A percentile compares a stretch with the other conserved stretches of the same genome.
phyloP scores from a whole-genome alignment of 2,888 invertebrate species.

The Torymus aiolomorphi region DNA sequence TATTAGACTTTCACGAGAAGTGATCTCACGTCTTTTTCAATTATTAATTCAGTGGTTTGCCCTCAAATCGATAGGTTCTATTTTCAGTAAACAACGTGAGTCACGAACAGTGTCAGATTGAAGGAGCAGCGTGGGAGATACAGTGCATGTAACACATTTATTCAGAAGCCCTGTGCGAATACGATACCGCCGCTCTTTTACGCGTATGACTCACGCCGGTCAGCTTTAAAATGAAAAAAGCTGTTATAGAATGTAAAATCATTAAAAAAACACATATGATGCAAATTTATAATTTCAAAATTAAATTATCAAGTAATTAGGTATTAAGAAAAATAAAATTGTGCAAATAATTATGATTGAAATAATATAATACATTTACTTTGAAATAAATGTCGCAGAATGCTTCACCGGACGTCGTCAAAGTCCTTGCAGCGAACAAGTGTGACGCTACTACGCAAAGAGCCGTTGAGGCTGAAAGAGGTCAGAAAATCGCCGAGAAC shows the following conservation, averaged over 20 bases:
- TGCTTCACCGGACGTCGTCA: slow-evolving; percentile 90
- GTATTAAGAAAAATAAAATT: too few relatives aligned
- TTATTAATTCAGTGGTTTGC: slow-evolving; percentile 1
- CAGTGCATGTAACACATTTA: background rate
- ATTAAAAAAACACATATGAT: too few relatives aligned
- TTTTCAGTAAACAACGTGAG: slow-evolving; percentile 25
- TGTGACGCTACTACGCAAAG: slow-evolving; percentile 87
- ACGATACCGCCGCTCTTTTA: background rate
- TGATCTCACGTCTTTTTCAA: background rate
- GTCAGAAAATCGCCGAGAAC: slow-evolving; percentile 91
- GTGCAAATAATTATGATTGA: too few relatives aligned
- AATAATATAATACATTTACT: background rate
- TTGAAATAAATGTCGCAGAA: slow-evolving; percentile 78
- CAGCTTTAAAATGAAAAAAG: background rate
- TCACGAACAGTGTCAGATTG: slow-evolving; percentile 19
- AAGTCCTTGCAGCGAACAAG: slow-evolving; percentile 91
- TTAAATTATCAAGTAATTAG: too few relatives aligned
- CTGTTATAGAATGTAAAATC: too few relatives aligned
- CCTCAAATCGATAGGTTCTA: slow-evolving; percentile 21
- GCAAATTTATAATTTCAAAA: too few relatives aligned
- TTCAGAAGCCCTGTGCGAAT: background rate
- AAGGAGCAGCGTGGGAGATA: background rate
- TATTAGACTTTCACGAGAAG: background rate
- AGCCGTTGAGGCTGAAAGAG: slow-evolving; percentile 87
- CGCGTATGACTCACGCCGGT: background rate